Base-by-base conservation (phyloP, 2,888 invertebrate species). In the Hemistola chrysoprasaria region DNA sequence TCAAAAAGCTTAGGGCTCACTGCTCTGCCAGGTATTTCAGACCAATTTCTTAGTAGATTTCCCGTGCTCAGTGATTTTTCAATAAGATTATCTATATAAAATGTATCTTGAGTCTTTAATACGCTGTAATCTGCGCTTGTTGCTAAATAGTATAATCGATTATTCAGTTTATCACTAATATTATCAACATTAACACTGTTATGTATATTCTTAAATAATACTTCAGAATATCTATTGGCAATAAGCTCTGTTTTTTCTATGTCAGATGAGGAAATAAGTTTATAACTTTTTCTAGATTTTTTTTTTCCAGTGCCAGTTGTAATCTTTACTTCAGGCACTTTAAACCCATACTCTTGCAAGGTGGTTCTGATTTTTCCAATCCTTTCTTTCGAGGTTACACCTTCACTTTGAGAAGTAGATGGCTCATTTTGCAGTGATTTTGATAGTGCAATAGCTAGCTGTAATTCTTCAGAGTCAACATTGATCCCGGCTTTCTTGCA, bases 391-490 rank as follows among this genome's bases (percentile, higher is more conserved):
- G 75, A 51, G 9, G 54, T 65, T 25, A 65, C 39, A 8, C 22
- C 30, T 35, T 34, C 51, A 40, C 27, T 25, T 11, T 16, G 3
- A 16, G 58, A 25, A 9, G 41, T 41, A 42, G 49, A 24, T 5
- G 29, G 16, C 3, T 39, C 21, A 3, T 40, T 11, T 27, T 80
- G 65, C 2, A 90, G 65, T 0, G 93, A 93, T 62, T 90, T 91
- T 1, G 93, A 93, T 41, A 94, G 66, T 7, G 93, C 93, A 53
- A 94, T 80, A 26, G 93, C 93, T 70, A 94, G 61, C 66, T 93
- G 92, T 46, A 93, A 73, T 53, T 94, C 91, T 56, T 93, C 92
- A 0, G 91, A 78, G 77, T 93, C 91, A 28, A 92, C 78, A 66
- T 93, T 92, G 34, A 83, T 59, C 1, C 86, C 86, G 36, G 73